phyloP scores from a whole-genome alignment of 2,888 invertebrate genomes.

The Ichneumoninae sp. region DNA sequence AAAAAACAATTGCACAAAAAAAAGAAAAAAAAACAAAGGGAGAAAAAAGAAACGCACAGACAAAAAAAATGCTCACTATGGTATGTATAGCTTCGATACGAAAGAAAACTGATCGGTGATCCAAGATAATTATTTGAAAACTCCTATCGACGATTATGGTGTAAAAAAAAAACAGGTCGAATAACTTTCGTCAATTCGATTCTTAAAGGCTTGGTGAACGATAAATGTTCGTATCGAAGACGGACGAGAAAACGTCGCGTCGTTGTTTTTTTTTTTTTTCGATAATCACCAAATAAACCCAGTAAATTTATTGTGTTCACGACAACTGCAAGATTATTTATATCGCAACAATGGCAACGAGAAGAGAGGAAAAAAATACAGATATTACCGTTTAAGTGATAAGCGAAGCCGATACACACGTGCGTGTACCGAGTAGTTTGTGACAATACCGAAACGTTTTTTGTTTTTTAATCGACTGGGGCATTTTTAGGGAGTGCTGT shows the following conservation, averaged over 20 bases:
- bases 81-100: conserved; percentile 49
- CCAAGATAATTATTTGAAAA: conserved; percentile 29
- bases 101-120: conserved; percentile 16
- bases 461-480: conserved; percentile 34
- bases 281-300: conserved; percentile 67
- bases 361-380: conserved; percentile 28
- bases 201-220: conserved; percentile 33
- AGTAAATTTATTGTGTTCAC: conserved; percentile 69
- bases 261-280: background rate
- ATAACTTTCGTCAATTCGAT: conserved; percentile 46
- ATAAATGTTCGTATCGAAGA: conserved; percentile 26
- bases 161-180: conserved; percentile 12
- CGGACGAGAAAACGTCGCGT: conserved; percentile 13
- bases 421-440: conserved; percentile 41
- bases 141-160: conserved; percentile 42
- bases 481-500: conserved; percentile 34
- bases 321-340: conserved; percentile 64
- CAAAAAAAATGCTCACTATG: conserved; percentile 34
- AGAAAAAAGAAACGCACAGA: conserved; percentile 41
- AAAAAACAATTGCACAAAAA: conserved; percentile 50
- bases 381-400: conserved; percentile 5
- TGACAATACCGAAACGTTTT: conserved; percentile 55
- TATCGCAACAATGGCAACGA: conserved; percentile 53
- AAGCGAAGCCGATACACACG: conserved; percentile 24
- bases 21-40: conserved; percentile 1